phyloP scores from a whole-genome alignment of 1,140 invertebrate species.

The Megalopta genalis region DNA sequence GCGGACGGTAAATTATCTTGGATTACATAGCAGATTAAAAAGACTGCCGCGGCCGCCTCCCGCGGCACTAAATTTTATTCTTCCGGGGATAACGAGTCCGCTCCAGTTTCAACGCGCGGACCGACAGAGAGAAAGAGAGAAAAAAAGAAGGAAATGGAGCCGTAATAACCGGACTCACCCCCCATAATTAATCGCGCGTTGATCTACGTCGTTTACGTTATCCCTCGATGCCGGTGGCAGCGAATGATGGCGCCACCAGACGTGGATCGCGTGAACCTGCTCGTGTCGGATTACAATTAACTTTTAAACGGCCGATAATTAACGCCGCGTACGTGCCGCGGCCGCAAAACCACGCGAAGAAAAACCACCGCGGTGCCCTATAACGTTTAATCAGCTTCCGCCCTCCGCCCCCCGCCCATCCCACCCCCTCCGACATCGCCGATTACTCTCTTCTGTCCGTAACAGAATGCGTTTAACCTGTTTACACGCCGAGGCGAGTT shows the following conservation, averaged over 20 bases:
- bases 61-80: conserved; percentile 8
- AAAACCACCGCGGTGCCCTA: not conserved
- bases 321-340: no score
- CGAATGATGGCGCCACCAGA: not conserved
- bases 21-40: conserved; percentile 4
- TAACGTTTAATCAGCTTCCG: not conserved
- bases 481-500: no score
- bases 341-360: not conserved
- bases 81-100: not conserved
- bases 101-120: not conserved
- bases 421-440: no score
- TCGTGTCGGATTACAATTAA: not conserved
- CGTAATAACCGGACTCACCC: conserved; percentile 5
- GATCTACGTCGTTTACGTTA: conserved; percentile 18
- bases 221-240: not conserved
- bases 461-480: no score
- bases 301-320: not conserved
- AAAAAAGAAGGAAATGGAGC: not conserved
- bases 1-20: not conserved
- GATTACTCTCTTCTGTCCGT: no score
- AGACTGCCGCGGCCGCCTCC: not conserved
- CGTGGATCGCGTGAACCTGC: not conserved
- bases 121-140: not conserved
- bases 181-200: conserved; percentile 11
- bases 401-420: no score